phyloP scores from a whole-genome alignment of 2,888 invertebrate genomes.

The Arge pagana region DNA sequence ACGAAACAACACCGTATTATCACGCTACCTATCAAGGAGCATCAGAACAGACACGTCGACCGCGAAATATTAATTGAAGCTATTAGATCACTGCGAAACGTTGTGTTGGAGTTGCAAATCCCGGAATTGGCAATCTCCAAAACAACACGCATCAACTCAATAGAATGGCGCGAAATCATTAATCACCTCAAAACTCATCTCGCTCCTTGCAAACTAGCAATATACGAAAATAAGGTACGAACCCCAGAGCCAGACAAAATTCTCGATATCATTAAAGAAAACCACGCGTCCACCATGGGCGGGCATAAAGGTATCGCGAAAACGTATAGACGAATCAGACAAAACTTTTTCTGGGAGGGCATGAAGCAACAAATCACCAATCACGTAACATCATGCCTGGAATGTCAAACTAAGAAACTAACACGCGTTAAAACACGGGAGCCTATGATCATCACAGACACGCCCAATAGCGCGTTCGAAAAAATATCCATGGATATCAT shows the following conservation, averaged over 20 bases:
- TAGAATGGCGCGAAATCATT: no score
- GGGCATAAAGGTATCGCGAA: constrained; percentile 7
- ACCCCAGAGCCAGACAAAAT: not conserved
- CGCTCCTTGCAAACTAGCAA: not conserved
- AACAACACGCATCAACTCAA: no score
- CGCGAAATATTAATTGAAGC: no score
- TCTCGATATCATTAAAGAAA: constrained; percentile 6
- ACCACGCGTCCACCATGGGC: not conserved
- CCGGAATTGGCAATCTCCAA: no score
- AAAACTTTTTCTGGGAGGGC: not conserved
- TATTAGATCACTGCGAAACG: no score
- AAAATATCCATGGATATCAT: constrained; percentile 26
- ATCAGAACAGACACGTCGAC: no score
- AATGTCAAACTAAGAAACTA: constrained; percentile 19
- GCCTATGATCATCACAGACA: constrained; percentile 20
- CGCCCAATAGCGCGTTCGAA: constrained; percentile 17
- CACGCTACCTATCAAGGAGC: no score
- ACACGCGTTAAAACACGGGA: constrained; percentile 11
- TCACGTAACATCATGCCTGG: constrained; percentile 6
- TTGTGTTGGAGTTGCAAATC: no score
- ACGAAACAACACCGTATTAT: no score
- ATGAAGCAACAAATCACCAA: constrained; percentile 2
- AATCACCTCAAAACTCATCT: no score
- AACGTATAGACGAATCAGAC: constrained; percentile 2
- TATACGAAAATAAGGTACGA: not conserved